Percentiles rank a stretch among this genome's conserved stretches.
Conservation (phyloP, 2,797 vertebrate genomes). For the Ctenosaura bakeri region DNA sequence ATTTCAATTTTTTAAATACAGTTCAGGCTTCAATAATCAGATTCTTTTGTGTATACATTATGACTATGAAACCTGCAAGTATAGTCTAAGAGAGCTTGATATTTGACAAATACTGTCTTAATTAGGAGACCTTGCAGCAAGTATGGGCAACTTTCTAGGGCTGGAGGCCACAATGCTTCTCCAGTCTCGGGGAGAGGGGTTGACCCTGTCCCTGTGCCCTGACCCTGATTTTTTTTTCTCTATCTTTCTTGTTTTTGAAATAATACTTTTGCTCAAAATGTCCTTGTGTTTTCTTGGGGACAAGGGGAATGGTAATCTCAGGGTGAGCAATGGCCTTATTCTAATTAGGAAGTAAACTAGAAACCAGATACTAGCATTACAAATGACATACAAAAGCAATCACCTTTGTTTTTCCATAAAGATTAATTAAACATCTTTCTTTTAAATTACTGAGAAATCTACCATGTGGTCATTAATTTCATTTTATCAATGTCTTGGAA, state of each 20-base stretch:
- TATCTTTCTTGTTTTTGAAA: too few relatives aligned
- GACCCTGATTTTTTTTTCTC: too few relatives aligned
- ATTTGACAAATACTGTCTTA: conserved; percentile 1
- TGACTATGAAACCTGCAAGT: not conserved
- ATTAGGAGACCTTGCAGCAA: too few relatives aligned
- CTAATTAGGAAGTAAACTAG: too few relatives aligned
- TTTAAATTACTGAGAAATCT: conserved; percentile 36
- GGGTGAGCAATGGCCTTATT: too few relatives aligned
- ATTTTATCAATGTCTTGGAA: conserved; percentile 36
- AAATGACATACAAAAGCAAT: not conserved
- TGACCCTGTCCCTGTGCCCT: too few relatives aligned
- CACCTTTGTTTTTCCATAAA: not conserved
- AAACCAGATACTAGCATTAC: not conserved
- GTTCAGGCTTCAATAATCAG: not conserved
- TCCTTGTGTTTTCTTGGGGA: too few relatives aligned
- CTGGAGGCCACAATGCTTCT: too few relatives aligned
- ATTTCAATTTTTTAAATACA: fast-evolving
- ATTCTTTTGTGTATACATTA: not conserved
- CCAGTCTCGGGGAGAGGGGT: too few relatives aligned
- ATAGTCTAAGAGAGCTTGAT: not conserved
- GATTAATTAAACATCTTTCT: not conserved
- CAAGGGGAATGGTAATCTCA: too few relatives aligned
- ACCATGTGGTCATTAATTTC: conserved; percentile 61
- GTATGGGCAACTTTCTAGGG: too few relatives aligned
- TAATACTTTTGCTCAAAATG: too few relatives aligned